A percentile compares a stretch with the other conserved stretches of the same genome.
Evolutionary conservation across 2,888 invertebrate genomes (phyloP).

Genomic region (Cheilosia vernalis): DNA sequence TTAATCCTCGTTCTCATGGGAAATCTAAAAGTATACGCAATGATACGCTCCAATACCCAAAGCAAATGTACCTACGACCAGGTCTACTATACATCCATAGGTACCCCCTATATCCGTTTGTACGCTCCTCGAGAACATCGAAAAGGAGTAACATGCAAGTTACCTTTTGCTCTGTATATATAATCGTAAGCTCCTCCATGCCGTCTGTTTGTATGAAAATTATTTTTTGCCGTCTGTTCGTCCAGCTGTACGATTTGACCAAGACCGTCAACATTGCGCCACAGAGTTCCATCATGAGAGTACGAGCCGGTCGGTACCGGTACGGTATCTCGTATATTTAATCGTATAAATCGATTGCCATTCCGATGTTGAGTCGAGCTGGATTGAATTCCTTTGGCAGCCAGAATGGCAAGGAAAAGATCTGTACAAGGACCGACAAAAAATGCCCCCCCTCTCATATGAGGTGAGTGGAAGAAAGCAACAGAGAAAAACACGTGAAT

Average conservation of each 20-base stretch:
- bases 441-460: background rate
- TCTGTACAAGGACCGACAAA: conserved; percentile 34
- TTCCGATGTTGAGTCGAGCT: conserved; percentile 70
- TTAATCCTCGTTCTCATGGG: conserved; percentile 72
- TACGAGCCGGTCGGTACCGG: conserved; percentile 24
- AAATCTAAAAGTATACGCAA: conserved; percentile 75
- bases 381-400: conserved; percentile 69
- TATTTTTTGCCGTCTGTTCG: conserved; percentile 55
- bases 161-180: conserved; percentile 39
- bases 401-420: conserved; percentile 42
- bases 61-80: conserved; percentile 65
- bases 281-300: conserved; percentile 58
- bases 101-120: conserved; percentile 6
- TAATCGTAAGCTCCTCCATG: conserved; percentile 13
- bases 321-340: conserved; percentile 59
- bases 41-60: conserved; percentile 71
- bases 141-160: conserved; percentile 71
- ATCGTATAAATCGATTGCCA: conserved; percentile 75
- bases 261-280: conserved; percentile 62
- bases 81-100: background rate
- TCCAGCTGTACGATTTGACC: conserved; percentile 65
- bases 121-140: conserved; percentile 26
- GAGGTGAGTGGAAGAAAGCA: conserved; percentile 12
- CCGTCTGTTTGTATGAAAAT: conserved; percentile 59
- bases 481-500: conserved; percentile 33